Base-by-base conservation (phyloP, 2,888 invertebrate species). In the Lingula anatina region DNA sequence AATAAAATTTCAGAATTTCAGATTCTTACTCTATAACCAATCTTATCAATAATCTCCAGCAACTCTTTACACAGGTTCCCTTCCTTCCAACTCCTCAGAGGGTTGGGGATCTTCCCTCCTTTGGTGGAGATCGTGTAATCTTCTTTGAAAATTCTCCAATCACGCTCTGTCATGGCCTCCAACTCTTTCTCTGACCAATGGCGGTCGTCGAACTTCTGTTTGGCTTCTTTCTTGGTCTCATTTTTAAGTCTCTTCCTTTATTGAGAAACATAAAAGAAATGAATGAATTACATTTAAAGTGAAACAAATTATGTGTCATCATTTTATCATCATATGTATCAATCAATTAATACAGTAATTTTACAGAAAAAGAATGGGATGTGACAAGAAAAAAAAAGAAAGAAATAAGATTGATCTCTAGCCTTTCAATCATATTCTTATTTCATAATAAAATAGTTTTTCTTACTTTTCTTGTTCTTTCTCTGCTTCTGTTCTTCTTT, bases 81-180 rank as follows among this genome's bases (percentile, higher is more conserved):
- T 80, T 99, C 99, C 57, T 87, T 88, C 99, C 99, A 99, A 54
- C 83, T 85, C 31, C 99, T 83, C 51, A 99, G 86, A 0, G 99
- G 99, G 79, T 94, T 92, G 0, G 99, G 96, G 64, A 99, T 94
- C 71, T 83, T 87, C 1, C 99, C 99, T 43, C 95, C 95, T 79
- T 99, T 99, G 54, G 97, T 90, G 2, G 94, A 90, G 47, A 99
- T 96, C 73, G 94, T 99, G 76, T 95, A 99, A 79, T 99, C 99
- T 78, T 99, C 99, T 57, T 96, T 84, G 76, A 99, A 99, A 67
- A 99, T 99, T 77, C 99, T 85, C 99, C 99, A 99, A 81, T 99
- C 99, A 65, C 99, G 83, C 76, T 99, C 97, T 0, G 90, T 92
- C 99, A 99, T 99, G 78, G 97, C 95, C 46, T 86, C 85, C 0